These are phyloP conservation scores for Damaliscus lunatus DNA, from an alignment of 2,113 vertebrate species.

Conservation along the genomic window DNA sequence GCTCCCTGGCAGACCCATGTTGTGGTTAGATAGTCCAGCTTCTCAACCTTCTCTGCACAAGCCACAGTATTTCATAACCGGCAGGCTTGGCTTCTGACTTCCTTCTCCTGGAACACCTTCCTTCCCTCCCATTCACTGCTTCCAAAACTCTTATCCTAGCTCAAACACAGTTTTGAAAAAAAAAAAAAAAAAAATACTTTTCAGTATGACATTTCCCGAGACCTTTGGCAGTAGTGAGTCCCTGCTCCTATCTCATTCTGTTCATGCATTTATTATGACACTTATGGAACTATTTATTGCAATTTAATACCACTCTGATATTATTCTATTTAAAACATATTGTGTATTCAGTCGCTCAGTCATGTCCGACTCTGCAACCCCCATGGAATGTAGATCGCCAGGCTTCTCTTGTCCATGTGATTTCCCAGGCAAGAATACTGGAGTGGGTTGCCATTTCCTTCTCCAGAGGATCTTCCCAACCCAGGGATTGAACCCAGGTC, in stretches of 20 bases:
- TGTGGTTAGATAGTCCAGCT: not conserved
- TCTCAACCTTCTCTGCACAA: not conserved
- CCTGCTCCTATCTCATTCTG: not conserved
- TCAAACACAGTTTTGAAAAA: not conserved
- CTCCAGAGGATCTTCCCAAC: not conserved
- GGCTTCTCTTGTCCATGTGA: not conserved
- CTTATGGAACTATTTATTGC: conserved; percentile 7
- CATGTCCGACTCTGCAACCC: not conserved
- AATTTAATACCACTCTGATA: not conserved
- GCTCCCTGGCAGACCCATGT: not conserved
- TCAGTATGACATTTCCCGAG: not conserved
- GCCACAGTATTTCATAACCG: not conserved
- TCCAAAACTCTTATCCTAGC: not conserved
- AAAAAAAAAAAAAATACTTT: not conserved
- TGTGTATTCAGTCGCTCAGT: not conserved
- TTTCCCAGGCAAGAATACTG: not conserved
- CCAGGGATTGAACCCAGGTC: not conserved
- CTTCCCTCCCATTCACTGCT: not conserved
- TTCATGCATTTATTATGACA: not conserved
- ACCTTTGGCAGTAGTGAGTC: not conserved
- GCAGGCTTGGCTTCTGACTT: not conserved
- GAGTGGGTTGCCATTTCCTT: not conserved
- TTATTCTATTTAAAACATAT: not conserved
- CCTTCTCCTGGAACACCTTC: not conserved
- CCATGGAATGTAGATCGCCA: not conserved